A percentile compares a stretch with the other conserved stretches of the same genome.
These are phyloP conservation scores for Nymphalis io DNA, from an alignment of 1,140 invertebrate genomes.

Conservation along the genomic window DNA sequence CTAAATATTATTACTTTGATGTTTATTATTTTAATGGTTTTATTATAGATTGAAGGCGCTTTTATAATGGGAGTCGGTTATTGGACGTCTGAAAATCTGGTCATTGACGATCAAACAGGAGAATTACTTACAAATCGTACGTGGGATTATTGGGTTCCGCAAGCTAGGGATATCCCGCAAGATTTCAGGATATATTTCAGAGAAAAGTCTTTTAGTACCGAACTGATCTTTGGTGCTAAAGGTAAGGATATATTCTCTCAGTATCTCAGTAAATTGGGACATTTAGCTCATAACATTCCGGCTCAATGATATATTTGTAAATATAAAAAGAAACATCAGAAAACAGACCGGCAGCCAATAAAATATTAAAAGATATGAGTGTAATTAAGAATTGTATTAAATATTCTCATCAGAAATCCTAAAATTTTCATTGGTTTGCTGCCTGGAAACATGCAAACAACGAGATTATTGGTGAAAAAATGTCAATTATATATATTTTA, in stretches of 20 bases:
- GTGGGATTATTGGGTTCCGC: conserved; percentile 91
- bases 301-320: too few species aligned
- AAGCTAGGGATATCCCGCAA: conserved; percentile 88
- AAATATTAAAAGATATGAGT: too few species aligned
- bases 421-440: too few species aligned
- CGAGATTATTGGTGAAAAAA: too few species aligned
- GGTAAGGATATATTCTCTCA: not conserved
- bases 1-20: too few species aligned
- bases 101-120: conserved; percentile 85
- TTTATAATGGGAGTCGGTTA: conserved; percentile 93
- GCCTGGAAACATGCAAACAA: too few species aligned
- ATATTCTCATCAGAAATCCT: too few species aligned
- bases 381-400: too few species aligned
- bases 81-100: conserved; percentile 87
- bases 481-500: too few species aligned
- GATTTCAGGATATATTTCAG: conserved; percentile 89
- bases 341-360: too few species aligned
- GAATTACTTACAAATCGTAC: conserved; percentile 86
- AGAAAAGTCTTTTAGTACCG: conserved; percentile 85
- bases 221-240: conserved; percentile 84
- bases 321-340: too few species aligned
- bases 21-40: not conserved
- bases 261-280: not conserved
- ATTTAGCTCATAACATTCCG: not conserved
- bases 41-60: conserved; percentile 85